phyloP scores from a whole-genome alignment of 1,140 invertebrate genomes.

The Holcopasites calliopsidis region DNA sequence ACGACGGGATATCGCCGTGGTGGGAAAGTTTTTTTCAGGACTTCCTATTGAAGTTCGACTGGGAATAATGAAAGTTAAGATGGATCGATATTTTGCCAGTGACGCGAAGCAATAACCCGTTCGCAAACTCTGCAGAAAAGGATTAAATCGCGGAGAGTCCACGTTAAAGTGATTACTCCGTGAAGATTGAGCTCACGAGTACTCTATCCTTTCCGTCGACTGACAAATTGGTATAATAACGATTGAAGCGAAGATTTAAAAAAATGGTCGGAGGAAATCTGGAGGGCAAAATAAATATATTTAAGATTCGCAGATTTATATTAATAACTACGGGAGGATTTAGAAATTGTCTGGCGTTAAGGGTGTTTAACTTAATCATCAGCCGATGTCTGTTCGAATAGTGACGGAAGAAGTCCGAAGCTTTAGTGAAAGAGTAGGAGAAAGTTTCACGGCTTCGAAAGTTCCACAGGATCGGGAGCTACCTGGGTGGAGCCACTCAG shows the following conservation, averaged over 20 bases:
- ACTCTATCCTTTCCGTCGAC: background rate
- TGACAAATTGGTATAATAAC: background rate
- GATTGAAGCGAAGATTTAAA: background rate
- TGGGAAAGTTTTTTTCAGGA: background rate
- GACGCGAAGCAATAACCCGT: background rate
- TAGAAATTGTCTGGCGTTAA: background rate
- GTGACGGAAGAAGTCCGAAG: constrained; percentile 3
- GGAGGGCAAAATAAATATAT: too few species aligned
- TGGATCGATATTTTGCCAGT: background rate
- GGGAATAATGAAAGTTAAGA: background rate
- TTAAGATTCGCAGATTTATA: background rate
- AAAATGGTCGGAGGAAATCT: too few species aligned
- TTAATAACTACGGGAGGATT: background rate
- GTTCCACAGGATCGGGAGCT: constrained; percentile 3
- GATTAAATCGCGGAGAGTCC: background rate
- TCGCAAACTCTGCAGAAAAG: too few species aligned
- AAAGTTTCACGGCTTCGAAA: constrained; percentile 17
- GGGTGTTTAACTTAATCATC: constrained; percentile 10
- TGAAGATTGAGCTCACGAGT: background rate
- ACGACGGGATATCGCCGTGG: background rate
- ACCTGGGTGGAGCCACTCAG: constrained; percentile 8
- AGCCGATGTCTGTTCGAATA: background rate
- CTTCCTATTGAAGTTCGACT: background rate
- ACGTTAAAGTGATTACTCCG: background rate
- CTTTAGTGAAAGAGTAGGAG: constrained; percentile 5